These are phyloP conservation scores for Astyanax mexicanus DNA, from an alignment of 2,797 vertebrate species.

Conservation along the genomic window DNA sequence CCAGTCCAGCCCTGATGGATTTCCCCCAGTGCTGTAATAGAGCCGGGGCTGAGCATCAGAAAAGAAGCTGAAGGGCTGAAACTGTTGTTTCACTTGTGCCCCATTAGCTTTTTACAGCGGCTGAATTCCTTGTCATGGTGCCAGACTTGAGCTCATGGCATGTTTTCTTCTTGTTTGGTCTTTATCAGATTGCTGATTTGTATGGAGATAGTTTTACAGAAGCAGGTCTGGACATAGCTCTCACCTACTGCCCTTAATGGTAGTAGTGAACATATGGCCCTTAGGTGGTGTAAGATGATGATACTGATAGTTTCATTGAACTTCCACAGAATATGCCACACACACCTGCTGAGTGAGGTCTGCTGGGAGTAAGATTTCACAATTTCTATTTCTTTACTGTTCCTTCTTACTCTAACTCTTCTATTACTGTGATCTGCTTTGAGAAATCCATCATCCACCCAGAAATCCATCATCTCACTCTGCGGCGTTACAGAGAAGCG, in stretches of 20 bases:
- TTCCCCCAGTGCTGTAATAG: conserved; percentile 39
- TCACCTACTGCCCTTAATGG: neutral
- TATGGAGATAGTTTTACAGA: conserved; percentile 31
- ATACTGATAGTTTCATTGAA: neutral
- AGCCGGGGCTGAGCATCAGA: conserved; percentile 28
- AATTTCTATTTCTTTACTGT: neutral
- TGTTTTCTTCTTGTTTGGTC: conserved; percentile 56
- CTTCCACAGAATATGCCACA: conserved; percentile 2
- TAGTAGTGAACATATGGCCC: conserved; percentile 47
- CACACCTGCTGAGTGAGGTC: conserved; percentile 26
- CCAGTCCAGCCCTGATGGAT: conserved; percentile 16
- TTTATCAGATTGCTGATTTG: conserved; percentile 57
- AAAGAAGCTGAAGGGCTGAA: conserved; percentile 25
- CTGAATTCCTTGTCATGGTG: conserved; percentile 54
- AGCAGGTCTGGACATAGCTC: conserved; percentile 34
- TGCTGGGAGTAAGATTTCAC: neutral
- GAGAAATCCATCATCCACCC: neutral
- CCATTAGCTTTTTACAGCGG: conserved; percentile 57
- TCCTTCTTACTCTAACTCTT: neutral
- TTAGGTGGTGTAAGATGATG: conserved; percentile 14
- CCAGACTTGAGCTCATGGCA: conserved; percentile 56
- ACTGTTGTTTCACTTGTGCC: conserved; percentile 44
- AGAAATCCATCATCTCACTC: neutral
- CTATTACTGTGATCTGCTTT: neutral
- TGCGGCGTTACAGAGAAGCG: neutral